These are phyloP conservation scores for Oryctes rhinoceros DNA, from an alignment of 1,140 invertebrate species.

Conservation along the genomic window DNA sequence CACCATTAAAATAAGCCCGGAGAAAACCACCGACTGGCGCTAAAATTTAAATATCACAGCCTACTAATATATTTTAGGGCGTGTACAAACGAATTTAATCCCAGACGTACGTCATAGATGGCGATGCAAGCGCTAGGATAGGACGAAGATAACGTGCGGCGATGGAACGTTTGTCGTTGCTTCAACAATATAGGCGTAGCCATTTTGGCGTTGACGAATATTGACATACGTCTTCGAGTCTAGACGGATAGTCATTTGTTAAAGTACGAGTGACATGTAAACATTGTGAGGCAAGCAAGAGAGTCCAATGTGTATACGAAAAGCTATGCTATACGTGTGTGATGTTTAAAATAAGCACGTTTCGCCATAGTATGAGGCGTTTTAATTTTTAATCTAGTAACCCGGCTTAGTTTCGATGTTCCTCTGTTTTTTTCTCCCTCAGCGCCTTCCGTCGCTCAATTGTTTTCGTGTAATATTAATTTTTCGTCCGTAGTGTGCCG, in stretches of 20 bases:
- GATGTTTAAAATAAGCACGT: too few relatives aligned
- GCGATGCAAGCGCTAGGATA: neutral
- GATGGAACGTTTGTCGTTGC: slow-evolving; percentile 45
- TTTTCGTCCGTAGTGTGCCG: slow-evolving; percentile 4
- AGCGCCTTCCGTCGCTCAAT: slow-evolving; percentile 39
- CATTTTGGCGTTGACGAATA: slow-evolving; percentile 63
- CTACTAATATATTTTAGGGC: slow-evolving; percentile 47
- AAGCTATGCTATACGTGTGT: too few relatives aligned
- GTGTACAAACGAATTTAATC: slow-evolving; percentile 46
- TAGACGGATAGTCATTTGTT: slow-evolving; percentile 63
- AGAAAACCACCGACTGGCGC: neutral
- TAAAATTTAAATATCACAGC: slow-evolving; percentile 41
- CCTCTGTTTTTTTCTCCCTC: slow-evolving; percentile 38
- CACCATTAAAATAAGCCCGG: neutral
- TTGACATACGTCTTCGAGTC: slow-evolving; percentile 62
- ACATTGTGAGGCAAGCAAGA: slow-evolving; percentile 55
- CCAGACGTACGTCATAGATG: slow-evolving; percentile 45
- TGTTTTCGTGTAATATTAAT: slow-evolving; percentile 42
- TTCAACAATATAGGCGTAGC: slow-evolving; percentile 60
- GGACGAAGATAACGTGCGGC: slow-evolving; percentile 33
- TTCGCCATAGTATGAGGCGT: too few relatives aligned
- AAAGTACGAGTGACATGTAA: slow-evolving; percentile 61
- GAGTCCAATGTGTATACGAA: slow-evolving; percentile 36
- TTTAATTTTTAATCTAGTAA: neutral
- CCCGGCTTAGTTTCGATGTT: slow-evolving; percentile 2